Percentiles rank a stretch among this genome's conserved stretches.
Evolutionary conservation across 2,113 vertebrate genomes (phyloP).

Genomic region (Cinclus cinclus): DNA sequence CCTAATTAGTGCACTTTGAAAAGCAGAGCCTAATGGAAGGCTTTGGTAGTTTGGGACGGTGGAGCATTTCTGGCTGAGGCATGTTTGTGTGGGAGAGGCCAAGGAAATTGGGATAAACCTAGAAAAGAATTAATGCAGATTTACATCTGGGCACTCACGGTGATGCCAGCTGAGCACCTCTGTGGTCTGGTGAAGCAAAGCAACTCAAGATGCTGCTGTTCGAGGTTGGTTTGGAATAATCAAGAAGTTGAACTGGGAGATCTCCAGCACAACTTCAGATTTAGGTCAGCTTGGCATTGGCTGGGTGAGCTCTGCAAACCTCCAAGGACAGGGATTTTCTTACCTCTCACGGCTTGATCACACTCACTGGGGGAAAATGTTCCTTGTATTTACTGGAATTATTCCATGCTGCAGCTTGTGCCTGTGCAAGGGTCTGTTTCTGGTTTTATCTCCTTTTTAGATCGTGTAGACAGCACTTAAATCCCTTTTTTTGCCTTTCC

Average conservation of each 20-base stretch:
- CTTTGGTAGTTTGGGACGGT: neutral
- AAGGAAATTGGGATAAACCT: neutral
- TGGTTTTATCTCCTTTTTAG: neutral
- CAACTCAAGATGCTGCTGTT: neutral
- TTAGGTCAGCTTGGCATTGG: neutral
- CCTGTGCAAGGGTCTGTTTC: fast-evolving
- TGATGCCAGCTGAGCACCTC: neutral
- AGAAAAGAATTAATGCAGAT: neutral
- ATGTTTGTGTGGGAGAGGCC: neutral
- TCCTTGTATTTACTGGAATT: neutral
- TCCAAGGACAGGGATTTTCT: neutral
- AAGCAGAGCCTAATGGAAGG: neutral
- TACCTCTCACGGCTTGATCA: neutral
- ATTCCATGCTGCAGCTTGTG: neutral
- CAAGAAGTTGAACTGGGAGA: neutral
- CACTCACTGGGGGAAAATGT: fast-evolving
- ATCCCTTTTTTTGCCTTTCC: neutral
- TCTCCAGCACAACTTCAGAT: neutral
- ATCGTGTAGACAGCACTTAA: fast-evolving
- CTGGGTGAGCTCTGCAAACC: neutral
- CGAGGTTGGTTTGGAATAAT: neutral
- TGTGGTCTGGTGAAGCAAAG: neutral
- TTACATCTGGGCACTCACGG: neutral
- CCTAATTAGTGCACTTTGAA: neutral
- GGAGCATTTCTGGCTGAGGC: neutral